phyloP scores from a whole-genome alignment of 2,888 invertebrate genomes.

The Drosophila neotestacea region DNA sequence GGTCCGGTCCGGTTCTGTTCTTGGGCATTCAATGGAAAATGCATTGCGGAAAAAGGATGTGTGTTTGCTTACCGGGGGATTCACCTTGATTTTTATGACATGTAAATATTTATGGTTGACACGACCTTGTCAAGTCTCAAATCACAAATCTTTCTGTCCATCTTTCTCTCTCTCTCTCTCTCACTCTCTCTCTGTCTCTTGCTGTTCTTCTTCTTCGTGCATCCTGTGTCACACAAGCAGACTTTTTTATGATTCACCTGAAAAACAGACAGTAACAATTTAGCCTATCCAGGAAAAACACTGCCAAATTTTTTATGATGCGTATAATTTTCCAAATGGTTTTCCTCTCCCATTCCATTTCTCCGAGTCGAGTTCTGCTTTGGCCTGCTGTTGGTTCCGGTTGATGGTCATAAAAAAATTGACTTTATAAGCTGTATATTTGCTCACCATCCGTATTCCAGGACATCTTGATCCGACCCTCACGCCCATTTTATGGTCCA shows the following conservation, averaged over 20 bases:
- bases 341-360: conserved; percentile 46
- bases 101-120: conserved; percentile 80
- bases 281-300: conserved; percentile 50
- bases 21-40: conserved; percentile 70
- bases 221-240: conserved; percentile 35
- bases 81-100: conserved; percentile 78
- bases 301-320: conserved; percentile 68
- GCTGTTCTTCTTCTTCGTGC: conserved; percentile 5
- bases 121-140: conserved; percentile 66
- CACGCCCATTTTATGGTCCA: conserved; percentile 65
- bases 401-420: conserved; percentile 72
- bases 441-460: conserved; percentile 25
- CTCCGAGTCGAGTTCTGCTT: conserved; percentile 8
- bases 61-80: conserved; percentile 24
- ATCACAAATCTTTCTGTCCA: conserved; percentile 21
- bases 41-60: conserved; percentile 77
- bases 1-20: conserved; percentile 35
- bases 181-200: not conserved
- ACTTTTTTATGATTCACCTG: conserved; percentile 69
- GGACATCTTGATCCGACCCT: conserved; percentile 27
- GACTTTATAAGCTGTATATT: conserved; percentile 70
- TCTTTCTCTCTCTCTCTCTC: conserved; percentile 5
- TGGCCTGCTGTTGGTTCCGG: conserved; percentile 42
- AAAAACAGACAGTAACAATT: conserved; percentile 37
- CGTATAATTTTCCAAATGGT: conserved; percentile 71